Percentiles rank a stretch among this genome's conserved stretches.
Conservation (phyloP, 2,797 vertebrate genomes). For the Melanotaenia pygmaea region DNA sequence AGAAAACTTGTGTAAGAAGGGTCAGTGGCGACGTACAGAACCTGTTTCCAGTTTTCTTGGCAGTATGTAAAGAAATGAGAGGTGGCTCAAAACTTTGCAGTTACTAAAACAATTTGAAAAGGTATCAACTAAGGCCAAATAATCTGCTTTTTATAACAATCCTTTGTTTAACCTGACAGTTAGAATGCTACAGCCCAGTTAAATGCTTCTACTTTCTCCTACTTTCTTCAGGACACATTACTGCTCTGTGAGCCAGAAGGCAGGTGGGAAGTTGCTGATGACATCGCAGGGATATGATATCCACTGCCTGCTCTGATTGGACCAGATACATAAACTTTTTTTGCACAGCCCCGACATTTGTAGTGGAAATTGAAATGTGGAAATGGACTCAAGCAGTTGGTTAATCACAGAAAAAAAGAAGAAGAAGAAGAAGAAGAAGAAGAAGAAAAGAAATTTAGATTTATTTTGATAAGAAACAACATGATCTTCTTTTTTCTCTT, state of each 20-base stretch:
- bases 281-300: conserved; percentile 84
- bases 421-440: conserved; percentile 24
- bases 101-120: background rate
- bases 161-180: background rate
- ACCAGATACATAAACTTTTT: conserved; percentile 92
- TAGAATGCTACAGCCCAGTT: background rate
- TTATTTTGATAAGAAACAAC: conserved; percentile 96
- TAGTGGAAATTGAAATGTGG: conserved; percentile 92
- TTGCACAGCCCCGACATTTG: conserved; percentile 96
- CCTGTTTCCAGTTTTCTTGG: background rate
- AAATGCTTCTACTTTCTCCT: conserved; percentile 12
- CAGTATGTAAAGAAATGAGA: background rate
- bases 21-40: background rate
- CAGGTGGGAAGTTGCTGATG: conserved; percentile 63
- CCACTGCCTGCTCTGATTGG: conserved; percentile 93
- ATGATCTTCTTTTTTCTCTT: conserved; percentile 85
- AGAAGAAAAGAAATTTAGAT: conserved; percentile 82
- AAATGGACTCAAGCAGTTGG: conserved; percentile 86
- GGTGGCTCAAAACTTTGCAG: background rate
- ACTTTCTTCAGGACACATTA: conserved; percentile 38
- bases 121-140: background rate
- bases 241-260: conserved; percentile 64
- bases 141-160: background rate
- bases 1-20: background rate
- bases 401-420: conserved; percentile 78